Base-by-base conservation (phyloP, 2,113 vertebrate species). In the Grammomys dolichurus region DNA sequence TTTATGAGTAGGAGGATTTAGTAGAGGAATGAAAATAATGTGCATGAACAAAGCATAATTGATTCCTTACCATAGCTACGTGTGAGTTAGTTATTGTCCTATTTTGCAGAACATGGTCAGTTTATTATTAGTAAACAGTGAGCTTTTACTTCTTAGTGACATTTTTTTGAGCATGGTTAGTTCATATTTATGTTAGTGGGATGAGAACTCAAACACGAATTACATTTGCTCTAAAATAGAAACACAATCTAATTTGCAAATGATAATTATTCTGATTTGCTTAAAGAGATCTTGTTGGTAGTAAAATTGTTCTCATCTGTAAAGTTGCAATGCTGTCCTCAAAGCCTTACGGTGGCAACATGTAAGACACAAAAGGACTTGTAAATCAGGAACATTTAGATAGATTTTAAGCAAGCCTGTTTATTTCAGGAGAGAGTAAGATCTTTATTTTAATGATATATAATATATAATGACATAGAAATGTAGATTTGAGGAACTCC, bases 1-100 rank as follows among this genome's bases (percentile, higher is more conserved):
- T 97, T 97, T 97, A 85, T 90, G 87, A 97, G 77, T 92, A 60
- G 89, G 96, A 96, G 51, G 95, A 94, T 87, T 98, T 54, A 76
- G 90, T 94, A 69, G 88, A 91, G 63, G 88, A 97, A 95, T 95
- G 56, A 80, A 69, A 40, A 60, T 89, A 67, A 85, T 86, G 9
- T n/a, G 58, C 93, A 95, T 97, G 75, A 92, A 51, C 87, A 89
- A 94, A 98, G 90, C 4, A 3, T 76, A 76, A 81, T 95, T 98
- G 3, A 85, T 96, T 84, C 96, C 65, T 60, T 92, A 46, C 85
- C 72, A 10, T 92, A 91, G 91, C 86, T 95, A 96, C 70, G 63
- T 93, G 89, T 96, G 87, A 85, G 73, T 89, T 87, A 87, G 31
- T 82, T 90, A 58, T n/a, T 94, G 31, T 9, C 1, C 70, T 89